Conservation (phyloP, 2,888 invertebrate genomes). For the Reticulitermes lucifugus region DNA sequence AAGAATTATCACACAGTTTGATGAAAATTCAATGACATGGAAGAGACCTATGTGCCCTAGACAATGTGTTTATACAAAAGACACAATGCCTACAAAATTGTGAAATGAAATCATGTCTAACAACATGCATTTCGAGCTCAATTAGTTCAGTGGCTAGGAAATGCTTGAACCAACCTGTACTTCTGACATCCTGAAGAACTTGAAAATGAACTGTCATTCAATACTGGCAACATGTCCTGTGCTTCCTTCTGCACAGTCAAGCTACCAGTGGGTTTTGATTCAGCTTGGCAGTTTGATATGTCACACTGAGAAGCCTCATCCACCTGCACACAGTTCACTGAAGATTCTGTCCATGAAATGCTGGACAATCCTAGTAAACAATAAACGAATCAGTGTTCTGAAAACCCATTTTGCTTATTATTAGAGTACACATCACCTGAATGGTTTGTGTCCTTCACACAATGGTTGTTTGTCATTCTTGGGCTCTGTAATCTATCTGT, state of each 20-base stretch:
- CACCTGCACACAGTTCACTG: constrained; percentile 9
- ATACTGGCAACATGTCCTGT: background rate
- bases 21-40: no score
- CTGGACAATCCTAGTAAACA: constrained; percentile 23
- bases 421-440: background rate
- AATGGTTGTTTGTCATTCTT: no score
- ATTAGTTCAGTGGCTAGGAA: no score
- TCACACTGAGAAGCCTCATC: constrained; percentile 42
- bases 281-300: background rate
- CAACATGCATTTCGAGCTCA: no score
- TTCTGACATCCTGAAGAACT: background rate
- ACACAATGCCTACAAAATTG: no score
- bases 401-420: background rate
- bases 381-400: background rate
- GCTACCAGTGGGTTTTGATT: no score
- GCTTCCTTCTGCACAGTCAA: background rate
- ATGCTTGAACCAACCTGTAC: background rate
- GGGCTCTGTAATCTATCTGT: no score
- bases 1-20: no score
- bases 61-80: no score
- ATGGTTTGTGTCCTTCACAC: no score
- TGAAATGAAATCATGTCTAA: no score
- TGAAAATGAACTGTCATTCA: background rate
- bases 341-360: constrained; percentile 24
- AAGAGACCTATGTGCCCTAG: no score